Percentiles rank a stretch among this genome's conserved stretches.
Conservation (phyloP, 2,888 invertebrate genomes). For the Oxyteleia sp. region DNA sequence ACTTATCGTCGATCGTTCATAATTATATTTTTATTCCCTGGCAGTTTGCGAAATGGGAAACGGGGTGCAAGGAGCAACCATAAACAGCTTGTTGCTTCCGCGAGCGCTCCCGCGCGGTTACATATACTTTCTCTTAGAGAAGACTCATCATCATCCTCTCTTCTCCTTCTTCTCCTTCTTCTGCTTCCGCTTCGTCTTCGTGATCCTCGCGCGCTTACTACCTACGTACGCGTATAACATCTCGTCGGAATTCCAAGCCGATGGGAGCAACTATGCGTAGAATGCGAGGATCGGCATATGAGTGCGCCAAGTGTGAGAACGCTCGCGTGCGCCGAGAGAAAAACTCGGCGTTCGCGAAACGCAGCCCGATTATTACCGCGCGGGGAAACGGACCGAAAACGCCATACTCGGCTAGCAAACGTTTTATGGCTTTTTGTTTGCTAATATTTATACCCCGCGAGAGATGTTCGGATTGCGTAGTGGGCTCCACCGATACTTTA, state of each 20-base stretch:
- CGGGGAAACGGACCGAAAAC: conserved; percentile 63
- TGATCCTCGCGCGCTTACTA: conserved; percentile 75
- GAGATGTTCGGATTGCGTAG: conserved; percentile 23
- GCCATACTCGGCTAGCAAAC: conserved; percentile 52
- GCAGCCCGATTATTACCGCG: conserved; percentile 64
- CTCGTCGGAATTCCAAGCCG: conserved; percentile 76
- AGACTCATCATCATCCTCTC: conserved; percentile 63
- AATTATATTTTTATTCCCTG: conserved; percentile 60
- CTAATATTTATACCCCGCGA: conserved; percentile 59
- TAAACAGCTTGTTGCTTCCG: conserved; percentile 87
- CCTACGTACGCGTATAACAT: conserved; percentile 74
- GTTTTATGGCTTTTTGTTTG: conserved; percentile 70
- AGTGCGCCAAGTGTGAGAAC: conserved; percentile 77
- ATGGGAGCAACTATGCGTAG: conserved; percentile 83
- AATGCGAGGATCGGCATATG: conserved; percentile 83
- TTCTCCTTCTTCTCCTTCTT: conserved; percentile 42
- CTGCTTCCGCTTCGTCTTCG: conserved; percentile 50
- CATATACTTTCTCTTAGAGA: conserved; percentile 66
- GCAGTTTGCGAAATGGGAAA: conserved; percentile 73
- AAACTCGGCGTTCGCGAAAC: conserved; percentile 52
- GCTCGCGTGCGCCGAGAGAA: conserved; percentile 67
- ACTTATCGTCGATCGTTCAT: conserved; percentile 40
- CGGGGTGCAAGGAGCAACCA: conserved; percentile 80
- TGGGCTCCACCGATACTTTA: no score
- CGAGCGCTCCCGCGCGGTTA: conserved; percentile 79